Conservation (phyloP, 2,113 vertebrate genomes). For the Dasyurus viverrinus region DNA sequence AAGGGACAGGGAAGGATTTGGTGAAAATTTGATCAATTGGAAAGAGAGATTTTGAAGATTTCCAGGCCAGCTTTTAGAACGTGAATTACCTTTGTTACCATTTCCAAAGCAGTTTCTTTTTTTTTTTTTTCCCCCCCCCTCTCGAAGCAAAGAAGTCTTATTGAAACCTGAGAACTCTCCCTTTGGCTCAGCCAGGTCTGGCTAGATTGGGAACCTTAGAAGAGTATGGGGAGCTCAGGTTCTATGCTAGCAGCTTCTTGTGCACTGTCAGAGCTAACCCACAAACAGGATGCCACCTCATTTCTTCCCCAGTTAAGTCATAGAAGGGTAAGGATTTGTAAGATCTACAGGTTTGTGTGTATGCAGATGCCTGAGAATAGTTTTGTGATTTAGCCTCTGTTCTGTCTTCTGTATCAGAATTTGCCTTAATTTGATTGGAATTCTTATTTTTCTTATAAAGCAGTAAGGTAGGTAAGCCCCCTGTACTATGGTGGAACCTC, state of each 20-base stretch:
- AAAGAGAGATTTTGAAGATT: background rate
- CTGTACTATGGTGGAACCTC: background rate
- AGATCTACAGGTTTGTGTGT: background rate
- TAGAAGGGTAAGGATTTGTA: background rate
- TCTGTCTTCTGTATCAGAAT: background rate
- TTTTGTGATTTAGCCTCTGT: background rate
- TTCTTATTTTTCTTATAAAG: conserved; percentile 8
- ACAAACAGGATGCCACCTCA: background rate
- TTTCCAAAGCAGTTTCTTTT: background rate
- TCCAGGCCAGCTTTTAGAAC: background rate
- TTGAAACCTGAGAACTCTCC: background rate
- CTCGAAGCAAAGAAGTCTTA: background rate
- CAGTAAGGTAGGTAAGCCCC: background rate
- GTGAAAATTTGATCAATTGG: background rate
- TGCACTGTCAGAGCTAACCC: conserved; percentile 6
- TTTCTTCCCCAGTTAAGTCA: conserved; percentile 14
- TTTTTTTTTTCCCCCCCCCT: no score
- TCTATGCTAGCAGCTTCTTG: background rate
- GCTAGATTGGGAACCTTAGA: background rate
- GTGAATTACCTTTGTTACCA: background rate
- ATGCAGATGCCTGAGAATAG: no score
- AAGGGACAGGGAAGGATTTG: background rate
- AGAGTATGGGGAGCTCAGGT: background rate
- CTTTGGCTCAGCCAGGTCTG: background rate
- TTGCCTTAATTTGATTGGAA: background rate